Conservation (phyloP, 2,888 invertebrate species). For the Ceraclea dissimilis region DNA sequence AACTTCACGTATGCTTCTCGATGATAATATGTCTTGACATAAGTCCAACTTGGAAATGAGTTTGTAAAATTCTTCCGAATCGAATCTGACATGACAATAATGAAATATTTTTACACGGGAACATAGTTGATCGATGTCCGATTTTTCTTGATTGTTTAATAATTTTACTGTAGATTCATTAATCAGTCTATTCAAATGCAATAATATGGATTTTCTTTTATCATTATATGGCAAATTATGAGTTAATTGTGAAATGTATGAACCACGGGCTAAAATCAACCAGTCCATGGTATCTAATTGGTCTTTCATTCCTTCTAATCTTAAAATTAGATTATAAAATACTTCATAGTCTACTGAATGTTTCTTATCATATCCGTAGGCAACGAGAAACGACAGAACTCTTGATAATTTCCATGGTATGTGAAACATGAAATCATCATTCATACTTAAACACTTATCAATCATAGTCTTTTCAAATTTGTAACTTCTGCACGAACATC, state of each 20-base stretch:
- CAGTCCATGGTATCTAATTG: conserved; percentile 16
- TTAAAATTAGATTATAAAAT: conserved; percentile 7
- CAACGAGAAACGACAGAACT: not conserved
- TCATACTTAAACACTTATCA: conserved; percentile 2
- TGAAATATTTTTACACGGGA: not conserved
- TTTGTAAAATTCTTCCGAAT: not conserved
- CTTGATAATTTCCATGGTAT: conserved; percentile 17
- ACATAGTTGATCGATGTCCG: not conserved
- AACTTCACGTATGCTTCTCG: not conserved
- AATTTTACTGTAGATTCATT: not conserved
- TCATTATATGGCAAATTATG: not conserved
- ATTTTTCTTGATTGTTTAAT: not conserved
- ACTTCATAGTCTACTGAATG: not conserved
- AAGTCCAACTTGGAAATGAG: not conserved
- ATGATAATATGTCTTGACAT: not conserved
- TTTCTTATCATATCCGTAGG: not conserved
- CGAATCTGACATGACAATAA: not conserved
- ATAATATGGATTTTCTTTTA: not conserved
- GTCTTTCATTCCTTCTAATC: conserved; percentile 9
- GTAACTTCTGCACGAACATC: conserved; percentile 10
- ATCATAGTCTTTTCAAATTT: conserved; percentile 19
- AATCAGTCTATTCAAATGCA: not conserved
- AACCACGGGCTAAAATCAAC: conserved; percentile 15
- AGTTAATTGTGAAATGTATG: conserved; percentile 3
- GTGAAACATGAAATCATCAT: not conserved